A percentile compares a stretch with the other conserved stretches of the same genome.
phyloP scores from a whole-genome alignment of 1,140 invertebrate species.

The Ptiloglossa arizonensis region DNA sequence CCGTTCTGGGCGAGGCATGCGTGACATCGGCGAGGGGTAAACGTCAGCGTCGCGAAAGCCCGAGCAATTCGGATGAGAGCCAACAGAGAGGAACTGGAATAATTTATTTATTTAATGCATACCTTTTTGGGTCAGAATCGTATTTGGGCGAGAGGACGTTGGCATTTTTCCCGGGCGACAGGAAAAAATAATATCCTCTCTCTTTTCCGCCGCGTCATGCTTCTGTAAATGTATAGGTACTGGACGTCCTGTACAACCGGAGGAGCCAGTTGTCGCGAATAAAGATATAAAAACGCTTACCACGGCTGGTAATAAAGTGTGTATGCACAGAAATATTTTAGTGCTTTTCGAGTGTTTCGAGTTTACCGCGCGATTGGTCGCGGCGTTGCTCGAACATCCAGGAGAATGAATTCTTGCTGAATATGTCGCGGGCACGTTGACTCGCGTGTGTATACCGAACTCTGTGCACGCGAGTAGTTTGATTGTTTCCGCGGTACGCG shows the following conservation, averaged over 20 bases:
- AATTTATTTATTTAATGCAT: conserved; percentile 80
- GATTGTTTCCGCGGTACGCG: too few species aligned
- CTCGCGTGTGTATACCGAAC: too few species aligned
- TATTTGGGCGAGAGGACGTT: conserved; percentile 70
- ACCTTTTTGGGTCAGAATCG: conserved; percentile 79
- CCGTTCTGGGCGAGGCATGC: conserved; percentile 55
- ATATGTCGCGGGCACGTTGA: too few species aligned
- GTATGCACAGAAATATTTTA: conserved; percentile 71
- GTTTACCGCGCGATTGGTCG: too few species aligned
- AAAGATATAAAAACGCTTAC: conserved; percentile 71
- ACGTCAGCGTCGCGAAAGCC: conserved; percentile 66
- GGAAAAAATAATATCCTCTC: conserved; percentile 69
- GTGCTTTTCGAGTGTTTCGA: conserved; percentile 42
- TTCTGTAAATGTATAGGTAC: conserved; percentile 45
- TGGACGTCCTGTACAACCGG: conserved; percentile 34
- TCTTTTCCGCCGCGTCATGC: conserved; percentile 48
- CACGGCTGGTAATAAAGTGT: conserved; percentile 28
- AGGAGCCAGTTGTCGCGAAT: conserved; percentile 58
- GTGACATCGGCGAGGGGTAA: conserved; percentile 68
- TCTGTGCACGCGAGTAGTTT: too few species aligned
- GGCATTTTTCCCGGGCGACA: conserved; percentile 71
- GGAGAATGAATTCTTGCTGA: too few species aligned
- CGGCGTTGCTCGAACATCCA: too few species aligned
- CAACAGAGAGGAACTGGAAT: conserved; percentile 72
- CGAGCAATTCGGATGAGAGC: conserved; percentile 75